Evolutionary conservation across 92 coral and sea anemone species (phyloP), one percentile per base, ranked within the genome.

Genomic region (Parazoanthus atlanticus): DNA sequence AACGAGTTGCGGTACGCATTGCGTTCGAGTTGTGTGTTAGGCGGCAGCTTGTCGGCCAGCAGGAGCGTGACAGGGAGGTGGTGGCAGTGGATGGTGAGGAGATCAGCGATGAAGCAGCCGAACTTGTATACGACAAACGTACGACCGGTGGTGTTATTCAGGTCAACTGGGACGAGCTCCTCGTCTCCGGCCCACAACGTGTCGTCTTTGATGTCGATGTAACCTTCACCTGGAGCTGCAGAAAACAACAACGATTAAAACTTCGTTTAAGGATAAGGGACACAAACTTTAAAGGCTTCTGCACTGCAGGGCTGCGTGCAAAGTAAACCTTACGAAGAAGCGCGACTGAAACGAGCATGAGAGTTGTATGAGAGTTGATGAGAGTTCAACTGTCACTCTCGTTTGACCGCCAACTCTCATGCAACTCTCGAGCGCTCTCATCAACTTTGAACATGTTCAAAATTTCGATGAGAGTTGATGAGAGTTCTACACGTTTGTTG

Each of bases 181-280:
- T 97, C 99, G 79, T 97, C 99, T 10, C 92, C 95, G 40, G 93
- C 92, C 93, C 93, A 97, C 80, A 97, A 89, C 4, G 99, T 97
- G 91, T 97, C 99, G 49, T 97, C 99, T 79, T 97, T 97, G 92
- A 97, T 97, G 90, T 97, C 99, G 40, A 96, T 97, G 91, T 97
- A 97, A 32, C 97, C 94, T 86, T 95, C 98, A 47, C 97, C 99
- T 81, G 94, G 90, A 49, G 92, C 90, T 86, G 84, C 52, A 54
- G 43, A 11, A 38, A 31, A 80, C 8, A 88, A n/a, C 17, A 78
- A 41, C 9, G 69, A 61, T 61, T 21, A 61, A 23, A 61, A 21
- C 28, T 21, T 49, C 58, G 49, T 40, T 40, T 40, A 8, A 40
- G 43, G 43, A 46, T 11, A 8, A 46, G 12, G 12, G 49, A 46